phyloP scores from a whole-genome alignment of 2,113 vertebrate genomes.

The Lycaon pictus region DNA sequence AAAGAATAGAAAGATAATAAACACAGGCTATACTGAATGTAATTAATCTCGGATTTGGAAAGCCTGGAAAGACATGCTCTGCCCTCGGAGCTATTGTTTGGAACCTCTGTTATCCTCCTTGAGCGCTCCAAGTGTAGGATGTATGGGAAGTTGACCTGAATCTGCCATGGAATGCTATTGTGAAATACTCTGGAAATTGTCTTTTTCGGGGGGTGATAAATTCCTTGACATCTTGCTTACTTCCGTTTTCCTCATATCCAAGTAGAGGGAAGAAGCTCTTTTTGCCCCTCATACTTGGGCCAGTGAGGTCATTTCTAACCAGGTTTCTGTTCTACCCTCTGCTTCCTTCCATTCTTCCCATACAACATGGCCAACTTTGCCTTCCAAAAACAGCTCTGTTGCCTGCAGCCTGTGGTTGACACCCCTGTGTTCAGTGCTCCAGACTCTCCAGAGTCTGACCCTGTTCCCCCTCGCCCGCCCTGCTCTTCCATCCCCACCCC shows the following conservation, averaged over 20 bases:
- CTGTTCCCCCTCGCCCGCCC: accelerated
- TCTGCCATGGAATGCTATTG: neutral
- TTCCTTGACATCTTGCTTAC: neutral
- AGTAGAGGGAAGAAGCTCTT: neutral
- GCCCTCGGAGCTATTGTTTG: neutral
- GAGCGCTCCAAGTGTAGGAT: neutral
- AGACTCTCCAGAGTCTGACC: neutral
- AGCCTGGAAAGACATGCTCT: neutral
- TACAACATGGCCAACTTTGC: neutral
- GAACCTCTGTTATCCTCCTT: neutral
- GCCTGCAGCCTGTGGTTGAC: neutral
- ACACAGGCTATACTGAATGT: neutral
- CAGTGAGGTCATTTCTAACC: neutral
- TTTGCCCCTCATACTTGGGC: neutral
- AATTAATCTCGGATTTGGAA: conserved; percentile 34
- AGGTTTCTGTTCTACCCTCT: neutral
- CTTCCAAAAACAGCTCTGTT: neutral
- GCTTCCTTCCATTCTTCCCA: neutral
- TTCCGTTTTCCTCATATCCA: neutral
- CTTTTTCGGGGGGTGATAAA: neutral
- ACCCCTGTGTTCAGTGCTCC: neutral
- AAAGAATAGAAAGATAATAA: conserved; percentile 65
- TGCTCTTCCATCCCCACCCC: neutral
- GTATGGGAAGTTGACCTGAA: neutral
- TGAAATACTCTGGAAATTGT: neutral